Evolutionary conservation across 2,888 invertebrate species (phyloP), one percentile per base, ranked within the genome.

Genomic region (Eurytoma californica): DNA sequence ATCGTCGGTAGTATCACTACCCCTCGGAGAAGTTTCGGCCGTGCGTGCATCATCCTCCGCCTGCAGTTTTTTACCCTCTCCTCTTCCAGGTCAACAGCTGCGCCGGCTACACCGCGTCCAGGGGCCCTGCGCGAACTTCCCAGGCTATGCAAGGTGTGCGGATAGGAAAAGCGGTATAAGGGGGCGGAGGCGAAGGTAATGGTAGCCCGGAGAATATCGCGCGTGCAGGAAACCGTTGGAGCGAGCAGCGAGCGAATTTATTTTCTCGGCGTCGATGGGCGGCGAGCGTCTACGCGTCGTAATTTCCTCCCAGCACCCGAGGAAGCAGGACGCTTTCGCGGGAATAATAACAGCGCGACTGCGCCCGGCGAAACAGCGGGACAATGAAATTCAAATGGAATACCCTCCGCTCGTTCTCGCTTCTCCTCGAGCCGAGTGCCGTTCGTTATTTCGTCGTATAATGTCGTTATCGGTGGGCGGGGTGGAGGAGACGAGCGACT

Each of bases 361-460:
- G 49, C 49, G 14, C 49, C 68, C 24, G 24, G 24, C 39, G 39
- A 39, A 39, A 39, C 39, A 39, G 12, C 14, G 63, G 53, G 39
- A 39, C 72, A 39, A 63, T 72, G 72, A 72, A 72, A 63, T 72
- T 72, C 47, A 65, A 72, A 72, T 65, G 55, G 16, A 16, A 47
- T 65, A 47, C 63, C 60, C 30, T 57, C 39, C 16, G 55, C n/a
- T 63, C 63, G 30, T 30, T 16, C 39, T n/a, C 39, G 39, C 63
- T 63, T 30, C n/a, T 63, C 20, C 20, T 30, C 69, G 57, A 70
- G 28, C 14, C 24, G 53, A 9, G 65, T 3, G 47, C 20, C 28
- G 60, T 72, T 39, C 72, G 63, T 72, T 72, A 72, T 39, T 72
- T 55, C 55, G 18, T 55, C 55, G 39, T 16, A 39, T 5, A 53